Evolutionary conservation across 2,888 invertebrate genomes (phyloP).

Genomic region (Hirtodrosophila duncani): DNA sequence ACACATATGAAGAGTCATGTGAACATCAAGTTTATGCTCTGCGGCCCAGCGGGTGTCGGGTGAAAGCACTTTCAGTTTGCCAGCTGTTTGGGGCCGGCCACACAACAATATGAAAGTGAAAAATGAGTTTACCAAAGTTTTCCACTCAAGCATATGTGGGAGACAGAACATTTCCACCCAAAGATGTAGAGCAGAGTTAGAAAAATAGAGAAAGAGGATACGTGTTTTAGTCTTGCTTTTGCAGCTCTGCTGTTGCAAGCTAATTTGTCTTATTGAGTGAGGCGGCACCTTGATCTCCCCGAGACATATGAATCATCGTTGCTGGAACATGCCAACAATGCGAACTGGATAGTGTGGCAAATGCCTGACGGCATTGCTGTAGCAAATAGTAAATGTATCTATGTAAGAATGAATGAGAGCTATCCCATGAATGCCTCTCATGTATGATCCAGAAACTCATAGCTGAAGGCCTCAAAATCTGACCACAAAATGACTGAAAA

Average conservation of each 20-base stretch:
- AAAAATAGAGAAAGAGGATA: conserved; percentile 5
- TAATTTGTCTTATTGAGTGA: conserved; percentile 65
- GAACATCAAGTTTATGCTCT: too few species aligned
- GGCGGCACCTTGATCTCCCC: conserved; percentile 6
- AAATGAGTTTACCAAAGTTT: conserved; percentile 64
- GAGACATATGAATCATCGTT: conserved; percentile 41
- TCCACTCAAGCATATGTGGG: conserved; percentile 30
- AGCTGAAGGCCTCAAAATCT: too few species aligned
- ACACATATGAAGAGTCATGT: not conserved
- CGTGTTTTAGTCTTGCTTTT: conserved; percentile 50
- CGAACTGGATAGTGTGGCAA: too few species aligned
- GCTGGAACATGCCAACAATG: not conserved
- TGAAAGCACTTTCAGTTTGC: conserved; percentile 1
- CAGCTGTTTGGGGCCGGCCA: conserved; percentile 24
- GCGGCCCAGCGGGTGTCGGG: too few species aligned
- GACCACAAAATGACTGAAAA: too few species aligned
- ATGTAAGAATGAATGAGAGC: too few species aligned
- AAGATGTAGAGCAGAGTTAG: conserved; percentile 17
- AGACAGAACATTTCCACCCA: conserved; percentile 24
- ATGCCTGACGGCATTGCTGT: too few species aligned
- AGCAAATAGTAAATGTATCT: too few species aligned
- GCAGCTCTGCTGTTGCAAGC: conserved; percentile 45
- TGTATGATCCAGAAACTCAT: too few species aligned
- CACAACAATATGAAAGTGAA: conserved; percentile 64
- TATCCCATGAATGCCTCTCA: too few species aligned